These are phyloP conservation scores for Meiosimyza decipiens DNA, from an alignment of 2,888 invertebrate genomes.

Conservation along the genomic window DNA sequence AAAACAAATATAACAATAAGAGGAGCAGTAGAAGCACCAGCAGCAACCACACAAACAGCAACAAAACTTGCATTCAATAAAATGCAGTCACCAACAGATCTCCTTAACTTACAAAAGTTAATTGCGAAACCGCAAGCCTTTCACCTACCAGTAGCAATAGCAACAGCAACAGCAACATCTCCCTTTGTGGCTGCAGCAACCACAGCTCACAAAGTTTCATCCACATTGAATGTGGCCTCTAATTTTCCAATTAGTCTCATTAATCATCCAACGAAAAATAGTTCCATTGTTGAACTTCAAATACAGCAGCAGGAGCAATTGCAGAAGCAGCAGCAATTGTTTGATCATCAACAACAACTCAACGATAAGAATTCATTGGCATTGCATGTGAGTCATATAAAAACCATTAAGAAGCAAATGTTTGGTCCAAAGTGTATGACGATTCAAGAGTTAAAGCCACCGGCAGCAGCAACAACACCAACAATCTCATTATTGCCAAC, in stretches of 20 bases:
- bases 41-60: conserved; percentile 15
- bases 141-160: conserved; percentile 13
- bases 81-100: conserved; percentile 45
- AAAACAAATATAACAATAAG: neutral
- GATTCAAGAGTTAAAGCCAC: conserved; percentile 2
- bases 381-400: conserved; percentile 46
- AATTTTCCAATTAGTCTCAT: conserved; percentile 42
- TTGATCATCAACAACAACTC: conserved; percentile 31
- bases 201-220: neutral
- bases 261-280: conserved; percentile 37
- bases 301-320: neutral
- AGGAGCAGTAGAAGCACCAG: neutral
- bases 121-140: conserved; percentile 44
- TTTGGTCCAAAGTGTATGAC: conserved; percentile 45
- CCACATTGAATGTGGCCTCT: conserved; percentile 12
- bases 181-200: conserved; percentile 29
- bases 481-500: conserved; percentile 14
- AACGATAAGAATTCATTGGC: conserved; percentile 50
- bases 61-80: conserved; percentile 38
- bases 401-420: conserved; percentile 54
- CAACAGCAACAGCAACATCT: conserved; percentile 12
- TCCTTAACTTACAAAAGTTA: conserved; percentile 44
- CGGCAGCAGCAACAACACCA: conserved; percentile 16
- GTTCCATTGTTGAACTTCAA: conserved; percentile 22
- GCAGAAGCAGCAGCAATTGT: conserved; percentile 7